Percentiles rank a stretch among this genome's conserved stretches.
These are phyloP conservation scores for Caenorhabditis zanzibari DNA, from an alignment of 2,888 invertebrate species.

Conservation along the genomic window DNA sequence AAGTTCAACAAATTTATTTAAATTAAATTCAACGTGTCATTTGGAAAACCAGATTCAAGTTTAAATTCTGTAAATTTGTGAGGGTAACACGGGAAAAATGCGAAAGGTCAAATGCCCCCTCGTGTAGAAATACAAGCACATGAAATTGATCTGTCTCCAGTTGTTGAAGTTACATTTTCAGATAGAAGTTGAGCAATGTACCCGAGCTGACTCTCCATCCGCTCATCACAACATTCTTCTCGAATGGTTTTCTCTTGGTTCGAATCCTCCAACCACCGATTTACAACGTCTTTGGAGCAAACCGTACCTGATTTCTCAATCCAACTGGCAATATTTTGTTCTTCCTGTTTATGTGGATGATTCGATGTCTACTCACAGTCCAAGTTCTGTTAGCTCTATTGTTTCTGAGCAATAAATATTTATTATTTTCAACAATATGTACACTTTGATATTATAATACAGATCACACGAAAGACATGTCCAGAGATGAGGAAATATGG, in stretches of 20 bases:
- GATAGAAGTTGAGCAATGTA: slow-evolving; percentile 54
- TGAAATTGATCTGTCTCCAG: no score
- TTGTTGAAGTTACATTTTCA: no score
- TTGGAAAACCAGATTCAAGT: no score
- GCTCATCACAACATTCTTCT: slow-evolving; percentile 47
- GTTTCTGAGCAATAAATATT: slow-evolving; percentile 13
- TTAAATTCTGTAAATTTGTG: no score
- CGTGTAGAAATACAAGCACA: no score
- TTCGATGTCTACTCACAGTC: slow-evolving; percentile 11
- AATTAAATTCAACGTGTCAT: no score
- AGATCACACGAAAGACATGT: slow-evolving; percentile 18
- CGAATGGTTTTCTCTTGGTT: slow-evolving; percentile 54
- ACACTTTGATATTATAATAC: background rate
- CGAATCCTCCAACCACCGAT: slow-evolving; percentile 37
- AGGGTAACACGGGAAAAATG: no score
- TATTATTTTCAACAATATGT: background rate
- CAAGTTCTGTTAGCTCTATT: background rate
- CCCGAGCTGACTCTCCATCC: slow-evolving; percentile 22
- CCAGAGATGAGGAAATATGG: slow-evolving; percentile 7
- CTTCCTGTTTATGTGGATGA: slow-evolving; percentile 61
- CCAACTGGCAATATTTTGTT: slow-evolving; percentile 56
- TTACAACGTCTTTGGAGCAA: slow-evolving; percentile 48
- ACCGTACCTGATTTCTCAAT: slow-evolving; percentile 49
- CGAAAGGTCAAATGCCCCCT: no score
- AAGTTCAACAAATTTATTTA: no score